Conservation (phyloP, 1,140 invertebrate species). For the Ridgeia piscesae region DNA sequence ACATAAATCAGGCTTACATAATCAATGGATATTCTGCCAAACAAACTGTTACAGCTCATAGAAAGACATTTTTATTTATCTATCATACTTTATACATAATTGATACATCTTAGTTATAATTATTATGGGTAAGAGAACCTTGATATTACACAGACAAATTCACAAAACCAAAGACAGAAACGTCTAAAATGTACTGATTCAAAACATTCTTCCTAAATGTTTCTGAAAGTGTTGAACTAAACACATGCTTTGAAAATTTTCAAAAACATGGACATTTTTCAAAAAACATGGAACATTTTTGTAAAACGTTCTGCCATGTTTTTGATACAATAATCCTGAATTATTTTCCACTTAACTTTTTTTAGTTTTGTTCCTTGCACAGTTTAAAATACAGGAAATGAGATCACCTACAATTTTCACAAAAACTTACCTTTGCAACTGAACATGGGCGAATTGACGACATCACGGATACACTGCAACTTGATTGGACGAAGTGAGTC, state of each 20-base stretch:
- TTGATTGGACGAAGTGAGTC: conserved; percentile 71
- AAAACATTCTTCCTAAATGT: too few relatives aligned
- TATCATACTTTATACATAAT: too few relatives aligned
- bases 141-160: not conserved
- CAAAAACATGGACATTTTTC: too few relatives aligned
- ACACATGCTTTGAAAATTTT: too few relatives aligned
- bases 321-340: too few relatives aligned
- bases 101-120: not conserved
- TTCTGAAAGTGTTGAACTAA: too few relatives aligned
- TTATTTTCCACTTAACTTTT: not conserved
- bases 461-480: conserved; percentile 71
- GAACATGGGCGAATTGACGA: conserved; percentile 73
- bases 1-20: not conserved
- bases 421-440: conserved; percentile 64
- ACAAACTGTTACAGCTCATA: not conserved
- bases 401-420: not conserved
- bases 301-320: too few relatives aligned
- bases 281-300: too few relatives aligned
- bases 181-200: too few relatives aligned
- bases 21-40: not conserved
- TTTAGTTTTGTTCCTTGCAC: not conserved
- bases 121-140: not conserved
- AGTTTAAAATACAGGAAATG: not conserved
- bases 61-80: not conserved
- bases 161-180: too few relatives aligned